Percentiles rank a stretch among this genome's conserved stretches.
Evolutionary conservation across 2,888 invertebrate species (phyloP).

Genomic region (Temnothorax unifasciatus): DNA sequence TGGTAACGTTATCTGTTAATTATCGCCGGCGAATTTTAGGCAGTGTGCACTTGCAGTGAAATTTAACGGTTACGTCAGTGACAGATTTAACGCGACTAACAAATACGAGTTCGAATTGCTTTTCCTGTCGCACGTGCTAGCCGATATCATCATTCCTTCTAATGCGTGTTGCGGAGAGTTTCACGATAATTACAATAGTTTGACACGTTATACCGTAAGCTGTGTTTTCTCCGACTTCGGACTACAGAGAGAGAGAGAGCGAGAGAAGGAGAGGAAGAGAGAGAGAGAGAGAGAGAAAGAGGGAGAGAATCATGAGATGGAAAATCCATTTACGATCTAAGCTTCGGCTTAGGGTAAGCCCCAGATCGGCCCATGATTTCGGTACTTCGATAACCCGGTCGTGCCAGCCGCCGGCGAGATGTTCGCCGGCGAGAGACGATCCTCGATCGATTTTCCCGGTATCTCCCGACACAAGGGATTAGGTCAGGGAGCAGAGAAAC

Average conservation of each 20-base stretch:
- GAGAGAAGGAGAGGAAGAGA: not conserved
- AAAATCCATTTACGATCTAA: conserved; percentile 74
- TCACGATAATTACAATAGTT: conserved; percentile 67
- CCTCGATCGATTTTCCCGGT: conserved; percentile 73
- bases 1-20: not conserved
- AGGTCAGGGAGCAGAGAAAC: conserved; percentile 80
- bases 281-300: not conserved
- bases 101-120: conserved; percentile 34
- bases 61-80: not conserved
- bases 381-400: conserved; percentile 64
- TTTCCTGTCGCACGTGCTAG: conserved; percentile 41
- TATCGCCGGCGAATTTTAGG: not conserved
- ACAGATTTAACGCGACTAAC: not conserved
- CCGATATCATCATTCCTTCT: conserved; percentile 55
- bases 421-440: conserved; percentile 40
- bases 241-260: not conserved
- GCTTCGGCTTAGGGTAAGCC: conserved; percentile 70
- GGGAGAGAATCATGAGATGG: conserved; percentile 57
- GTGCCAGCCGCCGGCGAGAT: conserved; percentile 47
- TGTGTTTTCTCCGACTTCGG: conserved; percentile 63
- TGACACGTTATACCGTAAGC: conserved; percentile 67
- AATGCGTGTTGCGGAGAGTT: conserved; percentile 55
- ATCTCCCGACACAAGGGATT: conserved; percentile 71
- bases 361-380: conserved; percentile 67
- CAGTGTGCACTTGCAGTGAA: not conserved